Evolutionary conservation across 2,888 invertebrate species (phyloP), one percentile per base, ranked within the genome.

Genomic region (Rhagium mordax): DNA sequence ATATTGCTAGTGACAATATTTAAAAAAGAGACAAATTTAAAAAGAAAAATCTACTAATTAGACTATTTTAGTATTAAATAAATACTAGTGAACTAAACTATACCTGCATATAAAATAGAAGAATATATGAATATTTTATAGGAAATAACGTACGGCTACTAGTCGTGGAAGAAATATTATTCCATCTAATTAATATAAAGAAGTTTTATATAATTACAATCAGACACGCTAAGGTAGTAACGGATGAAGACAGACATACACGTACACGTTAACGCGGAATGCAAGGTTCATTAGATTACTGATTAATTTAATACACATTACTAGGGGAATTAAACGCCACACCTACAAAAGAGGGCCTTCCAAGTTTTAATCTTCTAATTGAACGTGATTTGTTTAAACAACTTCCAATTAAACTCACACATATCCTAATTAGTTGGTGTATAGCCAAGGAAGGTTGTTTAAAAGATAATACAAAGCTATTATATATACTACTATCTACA

Each of bases 361-460:
- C 3, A 15, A 16, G 64, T 55, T 73, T 70, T 66, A 74, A 74
- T 74, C 69, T 65, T 18, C 70, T 75, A 72, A 75, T 72, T 72
- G 70, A 65, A 62, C 47, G 61, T 61, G 55, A 59, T 68, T 74
- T 62, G 60, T 47, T 20, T 61, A 33, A 18, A 59, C 29, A 59
- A 8, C 7, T 13, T 29, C 20, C 15, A 55, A 21, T 55, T 24
- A n/a, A n/a, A 13, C n/a, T 20, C 13, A 24, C n/a, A n/a, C 21
- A 55, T 55, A 3, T 51, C 8, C 8, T 18, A 13, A 8, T 21
- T 33, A 41, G 41, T n/a, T n/a, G n/a, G 24, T 6, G 3, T 4
- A 24, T 24, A 41, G 4, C 13, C n/a, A 41, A 5, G 3, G 1
- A n/a, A 2, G n/a, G 41, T 13, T 41, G 1, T 2, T 41, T 41